Base-by-base conservation (phyloP, 2,888 invertebrate species). In the Cybosia mesomella region DNA sequence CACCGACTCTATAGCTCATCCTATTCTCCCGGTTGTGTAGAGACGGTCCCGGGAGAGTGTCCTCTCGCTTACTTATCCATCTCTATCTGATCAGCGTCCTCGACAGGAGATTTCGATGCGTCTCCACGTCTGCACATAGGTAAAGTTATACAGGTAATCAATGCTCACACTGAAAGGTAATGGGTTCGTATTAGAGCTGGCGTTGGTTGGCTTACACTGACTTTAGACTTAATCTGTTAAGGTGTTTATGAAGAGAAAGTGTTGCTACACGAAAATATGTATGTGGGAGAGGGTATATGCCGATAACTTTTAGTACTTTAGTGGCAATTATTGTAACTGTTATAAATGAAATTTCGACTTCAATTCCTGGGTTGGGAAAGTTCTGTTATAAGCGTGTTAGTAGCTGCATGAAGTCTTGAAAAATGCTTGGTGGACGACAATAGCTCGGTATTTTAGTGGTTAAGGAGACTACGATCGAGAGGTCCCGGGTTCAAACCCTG, bases 31-130 rank as follows among this genome's bases (percentile, higher is more conserved):
- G 69, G 76, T 73, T 77, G 80, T 82, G 82, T 79, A 73, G 75
- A 67, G 83, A 79, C 76, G 78, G 83, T 88, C 92, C 86, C 89
- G 58, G 68, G 90, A 87, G 92, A 90, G 79, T 83, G 86, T 85
- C 91, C 91, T 90, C 89, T 90, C 91, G 88, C 89, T 92, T 91
- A 91, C 91, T 91, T 91, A 91, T 90, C 90, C 89, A 87, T 87
- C 85, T 88, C 85, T 88, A 88, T 89, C 88, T 88, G 88, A 88
- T 89, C 85, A 86, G 82, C 85, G 81, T 85, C 83, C 81, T 82
- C 85, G 84, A 83, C 83, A 82, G 79, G 79, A 85, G 85, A 82
- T 83, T 83, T 84, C 83, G 79, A 84, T 80, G 83, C 76, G 75
- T 78, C 76, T 70, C 69, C 68, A 69, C 58, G 18, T 70, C 68